phyloP scores from a whole-genome alignment of 1,140 invertebrate species.

The Stegodyphus dumicola region DNA sequence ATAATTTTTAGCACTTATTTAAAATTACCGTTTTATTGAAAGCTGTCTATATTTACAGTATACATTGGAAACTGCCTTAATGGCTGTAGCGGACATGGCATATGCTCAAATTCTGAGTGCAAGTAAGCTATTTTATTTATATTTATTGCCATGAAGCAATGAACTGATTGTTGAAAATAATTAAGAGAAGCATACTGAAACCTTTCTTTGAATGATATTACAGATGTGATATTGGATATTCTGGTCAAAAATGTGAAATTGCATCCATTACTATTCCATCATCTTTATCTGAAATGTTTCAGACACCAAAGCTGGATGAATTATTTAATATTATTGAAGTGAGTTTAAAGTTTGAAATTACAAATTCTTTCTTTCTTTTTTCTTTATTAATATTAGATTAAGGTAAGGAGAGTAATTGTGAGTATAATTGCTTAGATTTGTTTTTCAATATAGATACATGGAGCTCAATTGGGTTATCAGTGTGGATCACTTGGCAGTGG shows the following conservation, averaged over 20 bases:
- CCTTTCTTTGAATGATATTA: neutral
- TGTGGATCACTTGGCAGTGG: constrained; percentile 69
- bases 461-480: constrained; percentile 66
- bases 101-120: constrained; percentile 67
- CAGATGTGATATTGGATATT: constrained; percentile 70
- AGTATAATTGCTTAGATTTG: neutral
- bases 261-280: constrained; percentile 65
- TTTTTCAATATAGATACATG: constrained; percentile 59
- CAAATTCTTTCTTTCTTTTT: too few species aligned
- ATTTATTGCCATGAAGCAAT: too few species aligned
- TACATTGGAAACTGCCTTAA: constrained; percentile 68
- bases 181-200: too few species aligned
- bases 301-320: constrained; percentile 64
- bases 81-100: constrained; percentile 69
- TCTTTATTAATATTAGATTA: neutral
- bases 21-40: neutral
- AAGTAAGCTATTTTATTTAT: constrained; percentile 64
- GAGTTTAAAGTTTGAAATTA: neutral
- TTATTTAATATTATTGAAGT: constrained; percentile 22
- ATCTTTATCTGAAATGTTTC: constrained; percentile 66
- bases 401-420: neutral
- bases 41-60: constrained; percentile 64
- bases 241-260: constrained; percentile 66
- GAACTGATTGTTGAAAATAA: too few species aligned
- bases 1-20: neutral